A percentile compares a stretch with the other conserved stretches of the same genome.
phyloP scores from a whole-genome alignment of 2,888 invertebrate species.

The Lasioglossum malachurum region DNA sequence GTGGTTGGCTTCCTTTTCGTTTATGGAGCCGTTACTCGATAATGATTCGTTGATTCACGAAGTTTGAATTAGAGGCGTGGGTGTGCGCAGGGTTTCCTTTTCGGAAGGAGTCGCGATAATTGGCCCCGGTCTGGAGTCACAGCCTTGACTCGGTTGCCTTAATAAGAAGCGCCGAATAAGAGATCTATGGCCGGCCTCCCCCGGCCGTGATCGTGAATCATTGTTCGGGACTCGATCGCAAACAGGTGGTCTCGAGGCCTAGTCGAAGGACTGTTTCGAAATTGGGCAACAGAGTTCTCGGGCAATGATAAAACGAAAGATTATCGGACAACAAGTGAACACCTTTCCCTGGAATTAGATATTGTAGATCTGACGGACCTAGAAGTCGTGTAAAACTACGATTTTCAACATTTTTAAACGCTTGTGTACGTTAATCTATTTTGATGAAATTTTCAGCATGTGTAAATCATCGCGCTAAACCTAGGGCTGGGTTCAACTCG shows the following conservation, averaged over 20 bases:
- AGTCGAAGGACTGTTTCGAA: not conserved
- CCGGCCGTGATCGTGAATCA: slow-evolving; percentile 62
- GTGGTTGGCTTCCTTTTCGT: slow-evolving; percentile 1
- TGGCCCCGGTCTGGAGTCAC: slow-evolving; percentile 64
- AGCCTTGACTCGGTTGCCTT: slow-evolving; percentile 84
- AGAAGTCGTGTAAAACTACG: not conserved
- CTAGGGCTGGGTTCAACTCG: too few species aligned
- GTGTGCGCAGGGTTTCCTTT: slow-evolving; percentile 51
- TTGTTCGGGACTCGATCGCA: slow-evolving; percentile 41
- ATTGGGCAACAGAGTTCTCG: not conserved
- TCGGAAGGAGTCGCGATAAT: slow-evolving; percentile 64
- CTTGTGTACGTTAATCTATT: too few species aligned
- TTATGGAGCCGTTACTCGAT: not conserved
- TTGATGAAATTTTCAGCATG: too few species aligned
- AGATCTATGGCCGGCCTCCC: slow-evolving; percentile 74
- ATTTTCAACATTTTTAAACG: too few species aligned
- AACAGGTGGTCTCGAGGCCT: slow-evolving; percentile 43
- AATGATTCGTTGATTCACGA: not conserved
- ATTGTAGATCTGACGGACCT: not conserved
- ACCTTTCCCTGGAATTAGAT: not conserved
- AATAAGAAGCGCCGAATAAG: slow-evolving; percentile 80
- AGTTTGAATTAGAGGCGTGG: slow-evolving; percentile 46
- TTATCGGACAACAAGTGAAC: not conserved
- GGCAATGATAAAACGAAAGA: not conserved
- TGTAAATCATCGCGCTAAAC: too few species aligned